Conservation (phyloP, 1,140 invertebrate species). For the Daktulosphaira vitifoliae region DNA sequence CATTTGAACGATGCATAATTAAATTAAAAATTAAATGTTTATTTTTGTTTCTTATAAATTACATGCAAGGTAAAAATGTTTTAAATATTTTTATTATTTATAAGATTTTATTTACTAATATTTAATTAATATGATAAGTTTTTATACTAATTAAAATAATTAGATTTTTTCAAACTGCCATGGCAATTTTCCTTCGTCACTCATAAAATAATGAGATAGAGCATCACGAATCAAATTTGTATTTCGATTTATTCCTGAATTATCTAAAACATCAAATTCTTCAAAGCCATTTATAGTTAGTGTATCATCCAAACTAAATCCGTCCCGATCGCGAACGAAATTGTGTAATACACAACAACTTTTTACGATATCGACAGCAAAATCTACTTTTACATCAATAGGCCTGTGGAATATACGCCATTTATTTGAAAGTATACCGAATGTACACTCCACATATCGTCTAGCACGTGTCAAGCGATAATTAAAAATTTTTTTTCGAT, state of each 20-base stretch:
- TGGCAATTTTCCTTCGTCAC: conserved; percentile 2
- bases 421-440: conserved; percentile 42
- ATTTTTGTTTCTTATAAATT: too few relatives aligned
- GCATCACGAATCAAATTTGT: background rate
- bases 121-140: too few relatives aligned
- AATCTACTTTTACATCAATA: conserved; percentile 37
- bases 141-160: too few relatives aligned
- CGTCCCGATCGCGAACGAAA: conserved; percentile 35
- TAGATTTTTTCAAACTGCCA: conserved; percentile 20
- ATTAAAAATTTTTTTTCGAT: conserved; percentile 42
- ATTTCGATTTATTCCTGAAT: background rate
- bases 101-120: background rate
- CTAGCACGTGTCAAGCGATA: conserved; percentile 40
- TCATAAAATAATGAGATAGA: conserved; percentile 17
- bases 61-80: too few relatives aligned
- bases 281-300: conserved; percentile 36
- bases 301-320: conserved; percentile 36
- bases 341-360: conserved; percentile 36
- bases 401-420: conserved; percentile 37
- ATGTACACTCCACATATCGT: conserved; percentile 44
- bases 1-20: too few relatives aligned
- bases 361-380: conserved; percentile 38
- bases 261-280: conserved; percentile 23
- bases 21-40: too few relatives aligned
- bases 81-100: background rate